These are phyloP conservation scores for Betta splendens DNA, from an alignment of 2,797 vertebrate genomes.

Conservation along the genomic window DNA sequence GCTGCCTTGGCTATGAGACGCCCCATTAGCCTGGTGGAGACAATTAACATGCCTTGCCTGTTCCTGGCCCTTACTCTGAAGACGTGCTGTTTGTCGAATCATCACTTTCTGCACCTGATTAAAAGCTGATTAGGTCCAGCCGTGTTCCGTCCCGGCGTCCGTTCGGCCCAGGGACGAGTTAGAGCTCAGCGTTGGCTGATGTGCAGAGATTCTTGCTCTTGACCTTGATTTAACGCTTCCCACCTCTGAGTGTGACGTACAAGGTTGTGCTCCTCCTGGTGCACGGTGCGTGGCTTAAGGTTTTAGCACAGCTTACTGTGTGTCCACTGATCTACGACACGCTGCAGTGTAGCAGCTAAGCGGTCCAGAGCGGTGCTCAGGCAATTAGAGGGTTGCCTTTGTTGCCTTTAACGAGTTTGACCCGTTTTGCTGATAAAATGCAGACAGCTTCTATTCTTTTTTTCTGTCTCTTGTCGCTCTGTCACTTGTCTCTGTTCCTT, in stretches of 20 bases:
- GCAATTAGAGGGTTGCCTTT: conserved; percentile 59
- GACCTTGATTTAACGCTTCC: conserved; percentile 14
- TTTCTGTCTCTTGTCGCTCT: conserved; percentile 6
- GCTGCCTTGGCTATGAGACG: neutral
- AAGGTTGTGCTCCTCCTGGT: conserved; percentile 14
- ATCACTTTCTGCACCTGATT: neutral
- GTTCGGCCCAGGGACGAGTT: conserved; percentile 1
- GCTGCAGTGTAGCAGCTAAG: conserved; percentile 26
- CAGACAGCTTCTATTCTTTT: conserved; percentile 43
- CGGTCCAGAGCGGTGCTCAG: conserved; percentile 24
- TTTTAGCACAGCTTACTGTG: conserved; percentile 27
- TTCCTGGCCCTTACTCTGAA: neutral
- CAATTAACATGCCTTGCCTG: neutral
- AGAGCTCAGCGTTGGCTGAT: conserved; percentile 4
- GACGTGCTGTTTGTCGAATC: neutral
- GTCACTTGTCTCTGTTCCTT: conserved; percentile 9
- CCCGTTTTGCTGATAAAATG: conserved; percentile 60
- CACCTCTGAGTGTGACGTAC: conserved; percentile 21
- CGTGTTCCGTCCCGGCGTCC: neutral
- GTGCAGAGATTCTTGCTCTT: neutral
- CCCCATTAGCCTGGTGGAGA: neutral
- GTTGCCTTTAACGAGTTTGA: conserved; percentile 68
- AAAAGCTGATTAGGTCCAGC: neutral
- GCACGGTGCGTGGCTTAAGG: conserved; percentile 14
- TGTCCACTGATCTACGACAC: conserved; percentile 7